phyloP scores from a whole-genome alignment of 2,888 invertebrate species.

The Scaptomyza tumidula region DNA sequence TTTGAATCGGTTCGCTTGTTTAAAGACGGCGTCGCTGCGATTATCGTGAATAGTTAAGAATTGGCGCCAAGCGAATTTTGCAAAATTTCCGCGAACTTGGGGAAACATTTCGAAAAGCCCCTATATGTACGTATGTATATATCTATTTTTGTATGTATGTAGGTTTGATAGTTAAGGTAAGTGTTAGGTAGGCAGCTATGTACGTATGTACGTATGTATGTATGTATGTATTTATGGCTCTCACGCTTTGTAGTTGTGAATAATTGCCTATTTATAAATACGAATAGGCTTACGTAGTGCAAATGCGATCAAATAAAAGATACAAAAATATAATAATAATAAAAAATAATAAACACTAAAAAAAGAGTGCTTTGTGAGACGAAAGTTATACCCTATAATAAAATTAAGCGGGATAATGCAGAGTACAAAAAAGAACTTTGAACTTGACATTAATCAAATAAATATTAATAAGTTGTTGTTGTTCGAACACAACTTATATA shows the following conservation, averaged over 20 bases:
- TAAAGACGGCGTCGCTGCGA: constrained; percentile 9
- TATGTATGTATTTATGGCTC: constrained; percentile 11
- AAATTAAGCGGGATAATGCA: too few relatives aligned
- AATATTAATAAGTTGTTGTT: too few relatives aligned
- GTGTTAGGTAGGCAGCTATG: not conserved
- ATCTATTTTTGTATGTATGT: not conserved
- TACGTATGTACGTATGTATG: not conserved
- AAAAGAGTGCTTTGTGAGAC: too few relatives aligned
- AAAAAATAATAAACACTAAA: not conserved
- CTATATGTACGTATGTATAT: not conserved
- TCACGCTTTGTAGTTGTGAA: constrained; percentile 12
- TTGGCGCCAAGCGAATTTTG: constrained; percentile 54
- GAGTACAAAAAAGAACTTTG: too few relatives aligned
- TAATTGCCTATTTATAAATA: not conserved
- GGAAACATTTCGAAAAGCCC: not conserved
- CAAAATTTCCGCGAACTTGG: constrained; percentile 44
- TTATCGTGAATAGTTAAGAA: constrained; percentile 59
- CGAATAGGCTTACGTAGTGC: not conserved
- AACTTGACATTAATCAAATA: too few relatives aligned
- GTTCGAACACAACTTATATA: too few relatives aligned
- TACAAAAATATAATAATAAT: too few relatives aligned
- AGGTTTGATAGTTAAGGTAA: not conserved
- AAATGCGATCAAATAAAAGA: not conserved
- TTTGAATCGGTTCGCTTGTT: constrained; percentile 44
- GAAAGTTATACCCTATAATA: too few relatives aligned